Evolutionary conservation across 1,140 invertebrate species (phyloP), one percentile per base, ranked within the genome.

Genomic region (Eciton burchellii): DNA sequence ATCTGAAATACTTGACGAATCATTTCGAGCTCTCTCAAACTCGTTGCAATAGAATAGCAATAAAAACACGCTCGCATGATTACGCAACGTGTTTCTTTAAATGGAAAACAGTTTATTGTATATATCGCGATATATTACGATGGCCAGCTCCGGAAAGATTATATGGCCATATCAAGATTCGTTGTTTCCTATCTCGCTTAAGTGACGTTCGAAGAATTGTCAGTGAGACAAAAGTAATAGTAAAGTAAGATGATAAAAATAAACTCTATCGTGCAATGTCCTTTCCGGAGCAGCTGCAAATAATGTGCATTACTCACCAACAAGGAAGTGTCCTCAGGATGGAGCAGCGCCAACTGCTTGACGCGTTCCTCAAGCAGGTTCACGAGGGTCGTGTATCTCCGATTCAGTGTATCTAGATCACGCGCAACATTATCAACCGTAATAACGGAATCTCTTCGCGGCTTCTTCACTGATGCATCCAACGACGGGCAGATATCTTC

Each of bases 331-430:
- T 95, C 94, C 21, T 94, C 92, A 8, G 93, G 92, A 86, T 91
- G 91, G n/a, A 93, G 62, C 14, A 89, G 79, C 71, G 92, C 91
- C 47, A 95, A 89, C 87, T 95, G 93, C 66, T 91, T 92, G 21
- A 95, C 88, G 14, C 94, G 90, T 63, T 95, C 96, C 86, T 97
- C 96, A 56, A 98, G 92, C 89, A 96, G 93, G 89, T 96, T 96
- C 82, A 97, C 93, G 73, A 98, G 94, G 84, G 95, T 95, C 88
- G 97, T 96, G 91, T 97, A 98, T 89, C 96, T 96, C 76, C 95
- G 95, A 93, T 98, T 98, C 84, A 99, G 94, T 54, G 95, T 95
- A 91, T 99, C 98, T 90, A 99, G 94, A 88, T 99, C 97, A 83
- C 96, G 95, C 24, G 97, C 97, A 47, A 99, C 96, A 62, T 96